Base-by-base conservation (phyloP, 2,113 vertebrate genomes). In the Muntiacus muntjak region DNA sequence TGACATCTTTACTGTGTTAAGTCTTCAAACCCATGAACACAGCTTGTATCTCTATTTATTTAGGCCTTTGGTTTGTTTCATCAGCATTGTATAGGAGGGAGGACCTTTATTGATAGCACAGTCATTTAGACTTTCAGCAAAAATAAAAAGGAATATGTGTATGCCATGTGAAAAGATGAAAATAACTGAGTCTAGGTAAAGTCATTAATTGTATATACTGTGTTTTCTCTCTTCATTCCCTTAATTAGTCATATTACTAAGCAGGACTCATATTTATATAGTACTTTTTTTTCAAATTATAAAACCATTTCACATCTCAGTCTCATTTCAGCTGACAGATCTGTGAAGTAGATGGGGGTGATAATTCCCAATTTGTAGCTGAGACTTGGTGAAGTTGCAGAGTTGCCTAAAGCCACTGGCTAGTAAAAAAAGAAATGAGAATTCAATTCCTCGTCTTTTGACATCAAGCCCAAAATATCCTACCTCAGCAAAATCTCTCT, bases 401-500 rank as follows among this genome's bases (percentile, higher is more conserved):
- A 78, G 11, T 52, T 94, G 54, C 15, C 40, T 94, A 21, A 19
- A 82, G 50, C 76, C 43, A 67, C 26, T n/a, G 58, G 71, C 7
- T 54, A 62, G 25, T 45, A 81, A 67, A 6, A 47, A 67, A 83
- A 79, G 52, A 14, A 87, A 85, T 47, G 21, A 57, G 62, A 87
- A 87, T 52, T 55, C 76, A 87, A 96, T 76, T 28, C 28, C 40
- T 54, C 2, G 9, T 78, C 71, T 86, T 94, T 17, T 47, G 62
- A 90, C n/a, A 55, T 82, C 40, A 79, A 93, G 43, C 55, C 67
- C 82, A 79, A 64, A 87, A 92, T 47, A 91, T 79, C 40, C 67
- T 74, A 71, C 64, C 25, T 93, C 50, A 93, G 47, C 76, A 95
- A 87, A 95, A 97, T 40, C 36, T 88, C 52, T 87, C 55, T 87